phyloP scores from a whole-genome alignment of 2,888 invertebrate genomes.

The Apoda limacodes region DNA sequence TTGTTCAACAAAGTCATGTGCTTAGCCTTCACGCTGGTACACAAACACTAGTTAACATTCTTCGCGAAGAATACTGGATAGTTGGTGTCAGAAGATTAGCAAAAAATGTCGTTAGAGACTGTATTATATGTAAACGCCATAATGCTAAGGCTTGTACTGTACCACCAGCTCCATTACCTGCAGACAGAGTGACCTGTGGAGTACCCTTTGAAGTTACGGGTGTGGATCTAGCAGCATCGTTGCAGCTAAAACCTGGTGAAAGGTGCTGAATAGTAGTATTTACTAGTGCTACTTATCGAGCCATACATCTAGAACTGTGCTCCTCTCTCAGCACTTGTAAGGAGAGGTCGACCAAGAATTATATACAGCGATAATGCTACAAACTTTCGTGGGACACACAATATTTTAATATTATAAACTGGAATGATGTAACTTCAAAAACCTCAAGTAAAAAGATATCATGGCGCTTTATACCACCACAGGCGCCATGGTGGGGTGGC shows the following conservation, averaged over 20 bases:
- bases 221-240: conserved; percentile 9
- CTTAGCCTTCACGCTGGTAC: conserved; percentile 1
- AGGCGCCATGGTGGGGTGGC: conserved; percentile 7
- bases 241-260: conserved; percentile 1
- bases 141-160: not conserved
- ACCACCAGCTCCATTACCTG: conserved; percentile 4
- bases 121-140: conserved; percentile 5
- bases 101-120: conserved; percentile 1
- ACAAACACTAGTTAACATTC: not conserved
- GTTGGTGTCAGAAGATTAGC: conserved; percentile 3
- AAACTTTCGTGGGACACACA: conserved; percentile 5
- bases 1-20: not conserved
- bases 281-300: conserved; percentile 10
- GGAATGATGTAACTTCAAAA: too few species aligned
- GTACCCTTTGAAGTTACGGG: conserved; percentile 9
- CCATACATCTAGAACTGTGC: conserved; percentile 9
- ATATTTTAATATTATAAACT: conserved; percentile 3
- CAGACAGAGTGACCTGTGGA: not conserved
- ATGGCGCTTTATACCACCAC: conserved; percentile 2
- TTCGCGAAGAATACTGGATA: conserved; percentile 8
- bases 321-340: not conserved
- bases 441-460: not conserved
- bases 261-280: conserved; percentile 10
- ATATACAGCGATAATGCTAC: conserved; percentile 9
- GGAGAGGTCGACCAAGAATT: conserved; percentile 4